A percentile compares a stretch with the other conserved stretches of the same genome.
phyloP scores from a whole-genome alignment of 2,888 invertebrate genomes.

The Drosophila setosimentum region DNA sequence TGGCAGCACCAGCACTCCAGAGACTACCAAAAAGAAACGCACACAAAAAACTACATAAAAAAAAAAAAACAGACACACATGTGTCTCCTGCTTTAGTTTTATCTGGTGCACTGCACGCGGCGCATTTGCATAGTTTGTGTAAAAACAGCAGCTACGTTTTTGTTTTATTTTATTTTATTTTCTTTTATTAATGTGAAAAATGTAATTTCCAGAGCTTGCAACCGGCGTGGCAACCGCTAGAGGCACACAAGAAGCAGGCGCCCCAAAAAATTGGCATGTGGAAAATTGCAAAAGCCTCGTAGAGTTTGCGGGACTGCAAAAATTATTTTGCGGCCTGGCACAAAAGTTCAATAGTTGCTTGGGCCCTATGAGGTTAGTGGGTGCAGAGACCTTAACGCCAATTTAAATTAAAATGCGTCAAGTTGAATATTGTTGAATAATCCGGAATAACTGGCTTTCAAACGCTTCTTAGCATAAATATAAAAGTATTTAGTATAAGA shows the following conservation, averaged over 20 bases:
- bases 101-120: constrained; percentile 74
- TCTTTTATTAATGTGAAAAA: constrained; percentile 74
- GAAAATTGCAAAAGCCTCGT: constrained; percentile 51
- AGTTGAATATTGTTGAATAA: not conserved
- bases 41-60: constrained; percentile 1
- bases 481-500: not conserved
- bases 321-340: constrained; percentile 30
- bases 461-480: not conserved
- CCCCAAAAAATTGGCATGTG: constrained; percentile 57
- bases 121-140: constrained; percentile 73
- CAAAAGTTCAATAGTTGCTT: constrained; percentile 34
- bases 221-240: constrained; percentile 28
- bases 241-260: constrained; percentile 10
- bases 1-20: constrained; percentile 8
- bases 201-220: constrained; percentile 71
- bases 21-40: constrained; percentile 12
- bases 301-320: constrained; percentile 24
- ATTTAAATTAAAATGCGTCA: constrained; percentile 17
- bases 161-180: constrained; percentile 52
- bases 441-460: not conserved
- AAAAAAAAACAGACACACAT: constrained; percentile 28
- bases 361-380: not conserved
- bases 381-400: not conserved
- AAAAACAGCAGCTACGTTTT: constrained; percentile 40
- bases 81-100: constrained; percentile 65